Evolutionary conservation across 2,113 vertebrate species (phyloP), one percentile per base, ranked within the genome.

Genomic region (Nannospalax galili): DNA sequence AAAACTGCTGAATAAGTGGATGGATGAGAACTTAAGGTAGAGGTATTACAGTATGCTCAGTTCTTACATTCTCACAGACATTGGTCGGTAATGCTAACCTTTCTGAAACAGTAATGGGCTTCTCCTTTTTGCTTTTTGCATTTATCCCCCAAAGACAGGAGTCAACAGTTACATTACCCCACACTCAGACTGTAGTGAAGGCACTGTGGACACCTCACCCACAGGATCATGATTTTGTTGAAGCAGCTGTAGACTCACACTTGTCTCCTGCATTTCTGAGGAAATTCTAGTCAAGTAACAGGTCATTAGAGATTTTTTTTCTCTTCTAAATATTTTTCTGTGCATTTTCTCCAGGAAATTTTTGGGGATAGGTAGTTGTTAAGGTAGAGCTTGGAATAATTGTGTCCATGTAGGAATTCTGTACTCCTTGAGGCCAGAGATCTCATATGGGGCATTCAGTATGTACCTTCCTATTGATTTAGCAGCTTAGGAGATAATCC

Each of bases 51-150:
- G 48, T 37, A 20, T 37, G 48, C 12, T 74, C 30, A 45, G 87
- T 92, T 79, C 16, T 17, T 74, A 24, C 20, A 48, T 32, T 89
- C 58, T 89, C 30, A 48, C 1, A 28, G 65, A 62, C 8, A 4
- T 75, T 94, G 24, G 26, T 80, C 20, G 91, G 5, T 92, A 52
- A n/a, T 80, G 73, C 32, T 56, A 17, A 26, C 12, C 37, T 88
- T 93, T 88, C 32, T 82, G 28, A 87, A 89, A 65, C 67, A 95
- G 48, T 67, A 74, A 48, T 89, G 9, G n/a, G 10, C 35, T 93
- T 89, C 48, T 78, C 32, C 48, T 22, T 92, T 45, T 14, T 67
- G 58, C 14, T 12, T 89, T 93, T 92, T 93, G 64, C 40, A 16
- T 84, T 90, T 93, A 58, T 86, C 72, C 40, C 5, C 17, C 40